Conservation (phyloP, 2,888 invertebrate species). For the Platerodrilus igneus region DNA sequence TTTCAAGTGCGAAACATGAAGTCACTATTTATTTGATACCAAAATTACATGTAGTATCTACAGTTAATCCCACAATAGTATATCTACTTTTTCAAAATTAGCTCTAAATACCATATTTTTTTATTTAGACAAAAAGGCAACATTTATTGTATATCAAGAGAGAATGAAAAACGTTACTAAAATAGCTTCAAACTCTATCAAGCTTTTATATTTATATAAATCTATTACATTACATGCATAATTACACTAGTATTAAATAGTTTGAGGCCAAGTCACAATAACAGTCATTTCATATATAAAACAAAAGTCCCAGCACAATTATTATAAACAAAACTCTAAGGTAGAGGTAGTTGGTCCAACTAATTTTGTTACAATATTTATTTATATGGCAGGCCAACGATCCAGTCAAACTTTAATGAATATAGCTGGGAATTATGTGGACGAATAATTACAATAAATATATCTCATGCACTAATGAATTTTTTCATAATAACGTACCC, state of each 20-base stretch:
- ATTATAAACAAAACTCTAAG: too few relatives aligned
- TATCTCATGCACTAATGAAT: conserved; percentile 32
- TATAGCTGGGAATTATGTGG: conserved; percentile 36
- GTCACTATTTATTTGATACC: conserved; percentile 35
- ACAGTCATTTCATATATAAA: conserved; percentile 29
- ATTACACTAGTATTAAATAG: conserved; percentile 43
- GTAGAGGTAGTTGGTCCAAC: conserved; percentile 47
- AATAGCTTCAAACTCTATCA: conserved; percentile 45
- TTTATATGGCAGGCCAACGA: conserved; percentile 42
- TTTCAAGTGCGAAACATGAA: too few relatives aligned
- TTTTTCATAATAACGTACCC: conserved; percentile 39
- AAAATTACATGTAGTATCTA: conserved; percentile 33
- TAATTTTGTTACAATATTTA: too few relatives aligned
- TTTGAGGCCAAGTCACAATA: conserved; percentile 45
- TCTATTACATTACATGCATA: conserved; percentile 42
- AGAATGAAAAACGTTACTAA: conserved; percentile 42
- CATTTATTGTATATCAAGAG: conserved; percentile 43
- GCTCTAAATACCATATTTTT: conserved; percentile 26
- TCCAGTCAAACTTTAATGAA: conserved; percentile 38
- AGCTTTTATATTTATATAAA: conserved; percentile 42
- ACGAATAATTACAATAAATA: conserved; percentile 34
- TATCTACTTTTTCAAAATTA: conserved; percentile 15
- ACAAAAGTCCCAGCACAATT: conserved; percentile 22
- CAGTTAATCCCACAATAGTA: conserved; percentile 21
- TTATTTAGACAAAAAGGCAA: conserved; percentile 47